A percentile compares a stretch with the other conserved stretches of the same genome.
These are phyloP conservation scores for Catocala sponsa DNA, from an alignment of 2,888 invertebrate genomes.

Conservation along the genomic window DNA sequence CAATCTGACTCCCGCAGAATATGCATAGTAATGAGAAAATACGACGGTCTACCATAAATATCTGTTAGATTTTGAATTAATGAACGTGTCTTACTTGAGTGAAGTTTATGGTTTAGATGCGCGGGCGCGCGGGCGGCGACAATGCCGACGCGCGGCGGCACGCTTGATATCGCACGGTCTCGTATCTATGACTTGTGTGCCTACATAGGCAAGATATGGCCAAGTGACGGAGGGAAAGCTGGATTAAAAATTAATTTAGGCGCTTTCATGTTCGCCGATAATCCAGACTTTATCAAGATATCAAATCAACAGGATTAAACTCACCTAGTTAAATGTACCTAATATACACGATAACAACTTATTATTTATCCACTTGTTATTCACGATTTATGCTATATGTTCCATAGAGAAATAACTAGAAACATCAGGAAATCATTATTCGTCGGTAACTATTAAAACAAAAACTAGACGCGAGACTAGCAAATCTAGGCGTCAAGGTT, in stretches of 20 bases:
- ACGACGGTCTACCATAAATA: constrained; percentile 26
- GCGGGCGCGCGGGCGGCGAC: constrained; percentile 30
- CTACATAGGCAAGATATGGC: constrained; percentile 73
- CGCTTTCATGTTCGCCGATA: constrained; percentile 86
- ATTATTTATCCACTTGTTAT: constrained; percentile 75
- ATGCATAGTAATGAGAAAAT: constrained; percentile 25
- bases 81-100: constrained; percentile 47
- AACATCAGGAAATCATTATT: constrained; percentile 37
- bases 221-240: constrained; percentile 75
- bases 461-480: constrained; percentile 21
- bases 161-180: constrained; percentile 57
- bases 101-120: constrained; percentile 51
- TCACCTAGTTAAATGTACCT: constrained; percentile 77
- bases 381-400: constrained; percentile 47
- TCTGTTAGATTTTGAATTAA: constrained; percentile 42
- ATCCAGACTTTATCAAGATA: constrained; percentile 85
- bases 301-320: constrained; percentile 84
- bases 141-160: constrained; percentile 40
- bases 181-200: constrained; percentile 66
- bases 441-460: constrained; percentile 19
- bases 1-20: constrained; percentile 6
- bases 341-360: constrained; percentile 80
- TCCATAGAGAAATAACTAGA: constrained; percentile 22
- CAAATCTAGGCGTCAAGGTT: constrained; percentile 38
- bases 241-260: constrained; percentile 87